These are phyloP conservation scores for Maniola hyperantus DNA, from an alignment of 2,888 invertebrate species.

Conservation along the genomic window DNA sequence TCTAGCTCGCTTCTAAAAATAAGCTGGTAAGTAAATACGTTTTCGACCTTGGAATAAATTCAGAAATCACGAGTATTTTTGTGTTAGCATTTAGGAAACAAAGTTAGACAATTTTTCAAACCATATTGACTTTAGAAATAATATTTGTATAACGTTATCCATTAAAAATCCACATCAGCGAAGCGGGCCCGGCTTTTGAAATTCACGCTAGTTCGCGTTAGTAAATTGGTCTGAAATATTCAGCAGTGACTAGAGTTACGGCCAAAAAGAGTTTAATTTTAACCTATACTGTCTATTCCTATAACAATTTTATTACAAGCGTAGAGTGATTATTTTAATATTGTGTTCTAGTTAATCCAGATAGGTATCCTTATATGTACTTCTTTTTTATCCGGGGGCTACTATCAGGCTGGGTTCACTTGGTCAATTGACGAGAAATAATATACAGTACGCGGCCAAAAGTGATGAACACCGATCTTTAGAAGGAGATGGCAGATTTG, in stretches of 20 bases:
- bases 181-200: constrained; percentile 14
- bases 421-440: no score
- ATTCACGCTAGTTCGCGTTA: constrained; percentile 19
- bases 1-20: not conserved
- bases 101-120: not conserved
- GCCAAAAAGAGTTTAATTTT: constrained; percentile 7
- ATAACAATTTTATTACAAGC: not conserved
- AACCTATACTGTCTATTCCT: constrained; percentile 1
- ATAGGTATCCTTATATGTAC: no score
- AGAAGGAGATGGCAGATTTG: no score
- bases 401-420: no score
- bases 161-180: constrained; percentile 15
- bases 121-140: not conserved
- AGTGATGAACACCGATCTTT: no score
- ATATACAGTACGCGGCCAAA: no score
- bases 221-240: constrained; percentile 23
- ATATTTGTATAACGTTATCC: constrained; percentile 13
- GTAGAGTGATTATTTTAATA: not conserved
- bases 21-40: not conserved
- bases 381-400: no score
- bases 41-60: not conserved
- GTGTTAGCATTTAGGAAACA: not conserved
- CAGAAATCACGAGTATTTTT: not conserved
- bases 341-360: no score
- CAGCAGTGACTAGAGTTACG: constrained; percentile 9